Evolutionary conservation across 1,140 invertebrate species (phyloP).

Genomic region (Zaprionus kolodkinae): DNA sequence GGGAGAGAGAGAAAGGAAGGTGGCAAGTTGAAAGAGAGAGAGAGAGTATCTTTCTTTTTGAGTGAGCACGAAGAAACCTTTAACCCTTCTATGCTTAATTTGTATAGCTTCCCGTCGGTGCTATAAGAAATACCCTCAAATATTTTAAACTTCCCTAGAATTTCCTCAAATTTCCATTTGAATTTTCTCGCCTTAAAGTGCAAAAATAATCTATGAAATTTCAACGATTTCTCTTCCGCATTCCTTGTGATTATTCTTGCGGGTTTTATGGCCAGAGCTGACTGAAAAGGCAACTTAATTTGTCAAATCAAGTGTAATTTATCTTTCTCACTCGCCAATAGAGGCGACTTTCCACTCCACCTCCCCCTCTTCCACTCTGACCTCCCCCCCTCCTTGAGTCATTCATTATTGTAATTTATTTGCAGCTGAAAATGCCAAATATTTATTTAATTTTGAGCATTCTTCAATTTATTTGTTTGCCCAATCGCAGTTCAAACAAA

Average conservation of each 20-base stretch:
- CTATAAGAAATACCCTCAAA: no score
- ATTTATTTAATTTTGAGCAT: constrained; percentile 82
- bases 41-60: no score
- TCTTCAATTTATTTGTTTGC: constrained; percentile 83
- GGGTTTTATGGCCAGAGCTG: constrained; percentile 5
- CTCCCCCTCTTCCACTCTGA: background rate
- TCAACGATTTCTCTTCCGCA: background rate
- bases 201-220: constrained; percentile 2
- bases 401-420: constrained; percentile 83
- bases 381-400: constrained; percentile 42
- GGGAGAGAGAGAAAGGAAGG: no score
- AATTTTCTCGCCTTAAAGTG: background rate
- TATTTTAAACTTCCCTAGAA: background rate
- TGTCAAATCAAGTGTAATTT: constrained; percentile 77
- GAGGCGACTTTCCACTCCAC: background rate
- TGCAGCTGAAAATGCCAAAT: constrained; percentile 78
- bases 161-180: background rate
- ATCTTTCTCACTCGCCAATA: constrained; percentile 57
- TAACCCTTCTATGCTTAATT: no score
- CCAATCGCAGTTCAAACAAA: constrained; percentile 60
- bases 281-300: constrained; percentile 63
- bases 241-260: constrained; percentile 25
- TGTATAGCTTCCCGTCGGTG: no score
- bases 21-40: no score
- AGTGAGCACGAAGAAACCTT: no score